Evolutionary conservation across 2,888 invertebrate genomes (phyloP), one percentile per base, ranked within the genome.

Genomic region (Campoletis raptor): DNA sequence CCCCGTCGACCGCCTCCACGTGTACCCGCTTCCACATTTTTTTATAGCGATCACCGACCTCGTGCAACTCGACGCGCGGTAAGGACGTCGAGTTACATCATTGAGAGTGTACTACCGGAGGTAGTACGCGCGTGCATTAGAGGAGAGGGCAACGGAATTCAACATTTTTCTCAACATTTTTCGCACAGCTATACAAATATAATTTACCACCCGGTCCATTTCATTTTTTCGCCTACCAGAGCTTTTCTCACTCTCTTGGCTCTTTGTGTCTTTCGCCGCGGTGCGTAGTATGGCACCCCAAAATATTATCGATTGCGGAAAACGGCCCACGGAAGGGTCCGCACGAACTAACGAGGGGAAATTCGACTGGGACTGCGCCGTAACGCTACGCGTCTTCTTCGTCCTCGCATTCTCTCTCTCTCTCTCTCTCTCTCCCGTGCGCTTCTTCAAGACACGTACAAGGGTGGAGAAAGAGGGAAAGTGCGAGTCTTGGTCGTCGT

Each of bases 1-100:
- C 94, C 94, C 81, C 82, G 87, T 85, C 92, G 85, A 93, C 93
- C 89, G 91, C 94, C 93, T 93, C 94, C 94, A 93, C 94, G 93
- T 94, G 94, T 93, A 93, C 91, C 91, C 90, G 83, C 61, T 61
- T 90, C 91, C 92, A 93, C 92, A 94, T 94, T 94, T 93, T 95
- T 94, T 95, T 95, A 94, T 94, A 94, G 95, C 95, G 95, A 95
- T 95, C 95, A 95, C 95, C 95, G 96, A 96, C 96, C 96, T 96
- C 95, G 95, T 94, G 94, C 95, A 96, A 96, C 95, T 94, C 95
- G 94, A 92, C 95, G 94, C 95, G 95, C 95, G 95, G 95, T 95
- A 95, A 95, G 95, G 93, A 93, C 94, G 93, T 93, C 92, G 92
- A 90, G 92, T 93, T 93, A 93, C 93, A 93, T 93, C 93, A 93